These are phyloP conservation scores for Protosalanx chinensis DNA, from an alignment of 2,797 vertebrate species.

Conservation along the genomic window DNA sequence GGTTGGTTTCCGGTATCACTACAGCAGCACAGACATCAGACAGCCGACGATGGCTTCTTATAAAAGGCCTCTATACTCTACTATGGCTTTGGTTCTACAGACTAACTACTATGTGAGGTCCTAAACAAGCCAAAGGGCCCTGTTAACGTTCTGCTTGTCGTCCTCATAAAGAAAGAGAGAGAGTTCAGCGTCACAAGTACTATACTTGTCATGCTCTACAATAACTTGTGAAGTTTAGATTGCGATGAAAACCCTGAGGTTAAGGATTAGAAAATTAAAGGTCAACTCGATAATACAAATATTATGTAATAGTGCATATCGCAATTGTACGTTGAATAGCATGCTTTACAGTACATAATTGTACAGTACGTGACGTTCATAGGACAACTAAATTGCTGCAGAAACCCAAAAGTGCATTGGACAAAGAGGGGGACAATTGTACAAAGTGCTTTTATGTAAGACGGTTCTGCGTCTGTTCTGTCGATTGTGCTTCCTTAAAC, in stretches of 20 bases:
- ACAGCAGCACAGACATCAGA: not conserved
- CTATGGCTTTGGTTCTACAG: slow-evolving; percentile 38
- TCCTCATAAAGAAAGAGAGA: not conserved
- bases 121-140: slow-evolving; percentile 1
- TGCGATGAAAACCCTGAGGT: not conserved
- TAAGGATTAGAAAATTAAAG: not conserved
- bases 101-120: not conserved
- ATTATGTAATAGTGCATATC: not conserved
- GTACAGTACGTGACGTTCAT: slow-evolving; percentile 20
- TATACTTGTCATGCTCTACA: slow-evolving; percentile 9
- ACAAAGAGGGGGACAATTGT: not conserved
- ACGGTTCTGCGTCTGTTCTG: slow-evolving; percentile 38
- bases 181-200: slow-evolving; percentile 9
- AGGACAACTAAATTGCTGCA: not conserved
- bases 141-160: not conserved
- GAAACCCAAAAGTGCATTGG: not conserved
- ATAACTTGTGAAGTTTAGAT: slow-evolving; percentile 17
- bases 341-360: not conserved
- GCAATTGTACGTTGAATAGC: not conserved
- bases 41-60: not conserved
- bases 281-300: slow-evolving; percentile 3
- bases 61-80: not conserved
- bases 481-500: slow-evolving; percentile 18
- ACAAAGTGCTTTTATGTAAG: slow-evolving; percentile 21
- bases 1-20: no score